Evolutionary conservation across 2,797 vertebrate species (phyloP).

Genomic region (Lithobates pipiens): DNA sequence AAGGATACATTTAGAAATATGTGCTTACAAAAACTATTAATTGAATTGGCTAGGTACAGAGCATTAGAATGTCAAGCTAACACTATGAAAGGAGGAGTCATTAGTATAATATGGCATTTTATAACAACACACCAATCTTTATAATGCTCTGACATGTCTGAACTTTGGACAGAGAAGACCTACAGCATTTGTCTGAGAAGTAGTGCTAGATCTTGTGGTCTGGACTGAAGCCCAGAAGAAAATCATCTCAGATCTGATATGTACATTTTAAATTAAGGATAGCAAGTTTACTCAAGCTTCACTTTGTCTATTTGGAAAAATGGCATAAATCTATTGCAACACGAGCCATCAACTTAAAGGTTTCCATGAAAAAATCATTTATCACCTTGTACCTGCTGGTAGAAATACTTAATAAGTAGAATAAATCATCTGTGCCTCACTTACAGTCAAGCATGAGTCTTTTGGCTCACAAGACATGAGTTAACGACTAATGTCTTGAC

Average conservation of each 20-base stretch:
- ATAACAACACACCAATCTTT: constrained; percentile 5
- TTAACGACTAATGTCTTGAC: constrained; percentile 2
- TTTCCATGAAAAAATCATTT: constrained; percentile 27
- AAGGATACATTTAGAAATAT: neutral
- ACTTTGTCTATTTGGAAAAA: constrained; percentile 60
- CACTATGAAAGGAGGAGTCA: constrained; percentile 1
- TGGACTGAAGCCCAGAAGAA: constrained; percentile 67
- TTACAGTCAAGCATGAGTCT: neutral
- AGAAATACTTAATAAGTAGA: constrained; percentile 27
- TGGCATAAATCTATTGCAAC: constrained; percentile 36
- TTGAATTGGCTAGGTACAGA: neutral
- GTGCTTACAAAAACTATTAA: neutral
- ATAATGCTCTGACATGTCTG: constrained; percentile 62
- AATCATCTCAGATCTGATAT: constrained; percentile 66
- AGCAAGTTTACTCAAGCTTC: constrained; percentile 64
- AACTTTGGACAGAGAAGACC: constrained; percentile 57
- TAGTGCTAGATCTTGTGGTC: constrained; percentile 68
- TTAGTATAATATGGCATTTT: constrained; percentile 32
- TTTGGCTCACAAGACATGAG: constrained; percentile 4
- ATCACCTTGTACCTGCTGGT: constrained; percentile 21
- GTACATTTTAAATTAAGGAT: constrained; percentile 60
- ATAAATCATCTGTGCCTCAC: constrained; percentile 4
- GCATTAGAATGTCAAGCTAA: constrained; percentile 18
- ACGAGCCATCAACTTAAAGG: constrained; percentile 36
- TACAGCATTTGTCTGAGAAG: constrained; percentile 65